Evolutionary conservation across 2,888 invertebrate genomes (phyloP).

Genomic region (Yponomeuta cagnagella): DNA sequence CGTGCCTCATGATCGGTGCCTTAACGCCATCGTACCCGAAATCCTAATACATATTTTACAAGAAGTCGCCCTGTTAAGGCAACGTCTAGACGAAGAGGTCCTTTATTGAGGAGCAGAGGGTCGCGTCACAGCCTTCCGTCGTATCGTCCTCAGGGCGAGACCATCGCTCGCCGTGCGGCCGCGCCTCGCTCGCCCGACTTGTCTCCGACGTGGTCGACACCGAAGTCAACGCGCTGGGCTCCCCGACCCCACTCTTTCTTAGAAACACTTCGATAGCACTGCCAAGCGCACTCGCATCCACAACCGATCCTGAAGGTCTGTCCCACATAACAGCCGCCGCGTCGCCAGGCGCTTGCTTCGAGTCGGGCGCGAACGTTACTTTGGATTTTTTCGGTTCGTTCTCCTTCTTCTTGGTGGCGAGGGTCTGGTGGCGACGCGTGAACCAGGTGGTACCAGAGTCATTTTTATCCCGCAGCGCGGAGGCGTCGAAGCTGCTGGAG

Average conservation of each 20-base stretch:
- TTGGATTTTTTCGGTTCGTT: slow-evolving; percentile 66
- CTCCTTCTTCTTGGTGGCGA: slow-evolving; percentile 78
- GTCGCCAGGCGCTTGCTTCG: slow-evolving; percentile 73
- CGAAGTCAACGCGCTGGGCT: slow-evolving; percentile 44
- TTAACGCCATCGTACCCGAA: slow-evolving; percentile 1
- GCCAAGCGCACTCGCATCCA: slow-evolving; percentile 87
- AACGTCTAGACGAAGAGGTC: slow-evolving; percentile 86
- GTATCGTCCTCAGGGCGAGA: slow-evolving; percentile 81
- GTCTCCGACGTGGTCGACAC: slow-evolving; percentile 20
- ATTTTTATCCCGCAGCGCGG: slow-evolving; percentile 76
- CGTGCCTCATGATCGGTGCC: slow-evolving; percentile 30
- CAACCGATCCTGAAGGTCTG: slow-evolving; percentile 83
- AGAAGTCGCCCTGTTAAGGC: slow-evolving; percentile 26
- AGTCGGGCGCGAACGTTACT: slow-evolving; percentile 78
- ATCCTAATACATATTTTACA: slow-evolving; percentile 41
- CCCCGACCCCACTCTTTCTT: slow-evolving; percentile 73
- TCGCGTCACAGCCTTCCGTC: slow-evolving; percentile 84
- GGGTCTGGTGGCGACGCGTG: slow-evolving; percentile 84
- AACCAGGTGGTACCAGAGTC: slow-evolving; percentile 83
- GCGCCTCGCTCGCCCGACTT: slow-evolving; percentile 35
- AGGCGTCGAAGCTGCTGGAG: slow-evolving; percentile 90
- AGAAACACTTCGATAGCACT: slow-evolving; percentile 90
- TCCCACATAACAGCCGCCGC: slow-evolving; percentile 83
- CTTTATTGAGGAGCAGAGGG: slow-evolving; percentile 88
- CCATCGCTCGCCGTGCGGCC: slow-evolving; percentile 74